phyloP scores from a whole-genome alignment of 2,888 invertebrate species.

The Megalurothrips usitatus region DNA sequence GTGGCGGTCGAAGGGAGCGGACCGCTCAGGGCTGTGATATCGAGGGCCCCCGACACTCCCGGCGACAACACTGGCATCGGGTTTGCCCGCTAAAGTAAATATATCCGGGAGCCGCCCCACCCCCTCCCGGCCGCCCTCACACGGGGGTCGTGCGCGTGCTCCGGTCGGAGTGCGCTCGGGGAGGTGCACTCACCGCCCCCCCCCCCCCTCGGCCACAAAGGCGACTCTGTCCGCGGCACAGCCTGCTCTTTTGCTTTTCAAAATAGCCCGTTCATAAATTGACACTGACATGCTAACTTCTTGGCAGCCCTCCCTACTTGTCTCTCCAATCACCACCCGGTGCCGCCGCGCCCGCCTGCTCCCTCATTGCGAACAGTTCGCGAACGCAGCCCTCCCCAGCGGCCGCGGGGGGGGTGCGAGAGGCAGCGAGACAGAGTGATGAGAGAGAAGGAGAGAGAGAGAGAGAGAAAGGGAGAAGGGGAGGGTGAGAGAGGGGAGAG shows the following conservation, averaged over 20 bases:
- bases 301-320: not conserved
- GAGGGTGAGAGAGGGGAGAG: no score
- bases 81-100: not conserved
- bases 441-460: no score
- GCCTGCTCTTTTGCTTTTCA: not conserved
- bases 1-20: no score
- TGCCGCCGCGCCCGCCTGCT: not conserved
- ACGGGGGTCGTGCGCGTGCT: not conserved
- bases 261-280: slow-evolving; percentile 25
- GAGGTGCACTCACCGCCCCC: not conserved
- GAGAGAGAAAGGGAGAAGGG: no score
- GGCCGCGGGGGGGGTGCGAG: not conserved
- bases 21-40: no score
- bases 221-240: not conserved
- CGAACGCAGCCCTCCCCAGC: no score
- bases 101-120: not conserved
- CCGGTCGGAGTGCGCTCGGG: not conserved
- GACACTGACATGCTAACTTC: slow-evolving; percentile 22
- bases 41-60: no score
- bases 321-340: not conserved
- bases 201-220: not conserved
- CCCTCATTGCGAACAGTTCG: no score
- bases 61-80: no score
- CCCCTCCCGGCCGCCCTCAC: not conserved
- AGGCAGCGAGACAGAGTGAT: no score